Conservation (phyloP, 2,113 vertebrate genomes). For the Pelobates fuscus region DNA sequence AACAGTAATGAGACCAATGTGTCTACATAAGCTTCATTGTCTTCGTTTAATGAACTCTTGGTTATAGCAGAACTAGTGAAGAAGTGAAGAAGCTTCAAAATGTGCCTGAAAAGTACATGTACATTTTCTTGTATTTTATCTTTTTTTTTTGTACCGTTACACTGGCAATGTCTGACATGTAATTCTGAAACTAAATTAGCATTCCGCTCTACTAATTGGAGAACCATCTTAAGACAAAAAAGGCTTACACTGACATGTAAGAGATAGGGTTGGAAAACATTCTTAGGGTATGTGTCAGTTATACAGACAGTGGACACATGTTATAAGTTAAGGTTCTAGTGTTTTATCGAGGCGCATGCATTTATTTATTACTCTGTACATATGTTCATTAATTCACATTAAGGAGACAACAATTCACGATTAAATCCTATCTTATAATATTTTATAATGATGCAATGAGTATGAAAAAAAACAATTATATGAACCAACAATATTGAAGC, state of each 20-base stretch:
- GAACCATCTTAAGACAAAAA: neutral
- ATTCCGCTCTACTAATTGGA: slow-evolving; percentile 7
- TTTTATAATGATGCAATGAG: too few species aligned
- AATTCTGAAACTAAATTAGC: neutral
- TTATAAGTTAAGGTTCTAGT: too few species aligned
- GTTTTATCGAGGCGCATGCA: too few species aligned
- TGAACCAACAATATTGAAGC: too few species aligned
- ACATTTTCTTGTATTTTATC: neutral
- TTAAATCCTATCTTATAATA: too few species aligned
- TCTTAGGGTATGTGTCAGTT: too few species aligned
- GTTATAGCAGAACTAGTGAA: neutral
- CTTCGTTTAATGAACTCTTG: slow-evolving; percentile 41
- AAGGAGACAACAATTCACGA: too few species aligned
- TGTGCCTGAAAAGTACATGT: slow-evolving; percentile 7
- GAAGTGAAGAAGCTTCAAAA: neutral
- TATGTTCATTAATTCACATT: too few species aligned
- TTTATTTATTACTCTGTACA: too few species aligned
- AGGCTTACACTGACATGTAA: neutral
- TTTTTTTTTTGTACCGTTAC: neutral
- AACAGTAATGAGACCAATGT: slow-evolving; percentile 45
- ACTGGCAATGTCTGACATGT: neutral
- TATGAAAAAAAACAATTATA: too few species aligned
- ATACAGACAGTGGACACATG: too few species aligned
- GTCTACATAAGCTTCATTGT: slow-evolving; percentile 42
- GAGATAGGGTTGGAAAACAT: neutral